Conservation (phyloP, 2,797 vertebrate genomes). For the Crypturellus tataupa region DNA sequence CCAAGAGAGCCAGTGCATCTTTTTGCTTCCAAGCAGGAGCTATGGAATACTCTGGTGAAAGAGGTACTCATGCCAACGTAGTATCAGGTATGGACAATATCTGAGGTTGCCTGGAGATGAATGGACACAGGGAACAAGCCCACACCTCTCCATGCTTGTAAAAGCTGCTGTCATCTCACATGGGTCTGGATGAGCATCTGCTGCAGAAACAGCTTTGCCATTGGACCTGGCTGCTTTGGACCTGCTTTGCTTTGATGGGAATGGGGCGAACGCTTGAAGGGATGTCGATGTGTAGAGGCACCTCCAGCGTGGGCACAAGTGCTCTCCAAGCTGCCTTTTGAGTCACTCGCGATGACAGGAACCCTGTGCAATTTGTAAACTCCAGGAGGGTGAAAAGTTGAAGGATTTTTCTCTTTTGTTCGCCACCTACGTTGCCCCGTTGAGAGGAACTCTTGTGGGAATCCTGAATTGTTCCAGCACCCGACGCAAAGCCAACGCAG, state of each 20-base stretch:
- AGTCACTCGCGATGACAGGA: conserved; percentile 1
- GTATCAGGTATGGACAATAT: not conserved
- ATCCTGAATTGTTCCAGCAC: conserved; percentile 23
- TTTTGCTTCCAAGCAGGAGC: not conserved
- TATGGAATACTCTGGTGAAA: not conserved
- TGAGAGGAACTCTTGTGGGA: not conserved
- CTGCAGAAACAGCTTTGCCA: accelerated
- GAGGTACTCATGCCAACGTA: not conserved
- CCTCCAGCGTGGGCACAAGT: not conserved
- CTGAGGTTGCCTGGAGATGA: not conserved
- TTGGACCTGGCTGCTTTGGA: not conserved
- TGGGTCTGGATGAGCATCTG: not conserved
- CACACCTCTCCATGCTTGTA: not conserved
- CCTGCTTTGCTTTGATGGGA: not conserved
- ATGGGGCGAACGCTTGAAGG: not conserved
- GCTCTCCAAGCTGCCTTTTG: not conserved
- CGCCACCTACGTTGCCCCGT: not conserved
- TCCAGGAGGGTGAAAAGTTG: conserved; percentile 54
- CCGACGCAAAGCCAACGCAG: conserved; percentile 21
- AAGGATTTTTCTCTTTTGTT: conserved; percentile 43
- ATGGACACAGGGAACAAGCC: not conserved
- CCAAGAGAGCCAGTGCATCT: not conserved
- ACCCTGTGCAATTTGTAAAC: not conserved
- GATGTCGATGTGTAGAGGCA: not conserved
- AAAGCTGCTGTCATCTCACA: not conserved